Conservation (phyloP, 2,797 vertebrate species). For the Siniperca obscura region DNA sequence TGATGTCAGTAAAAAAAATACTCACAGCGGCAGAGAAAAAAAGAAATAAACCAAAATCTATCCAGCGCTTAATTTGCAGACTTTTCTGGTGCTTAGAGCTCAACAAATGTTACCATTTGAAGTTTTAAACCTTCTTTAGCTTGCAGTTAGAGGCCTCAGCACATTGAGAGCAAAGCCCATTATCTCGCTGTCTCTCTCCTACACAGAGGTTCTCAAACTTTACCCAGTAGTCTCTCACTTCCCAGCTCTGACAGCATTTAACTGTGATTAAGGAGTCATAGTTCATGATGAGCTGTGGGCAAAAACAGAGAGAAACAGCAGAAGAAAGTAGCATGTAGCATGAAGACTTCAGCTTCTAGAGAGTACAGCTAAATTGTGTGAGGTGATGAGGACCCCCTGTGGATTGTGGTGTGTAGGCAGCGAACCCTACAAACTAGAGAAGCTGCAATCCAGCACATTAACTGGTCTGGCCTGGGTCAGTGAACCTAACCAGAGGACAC, state of each 20-base stretch:
- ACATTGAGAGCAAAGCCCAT: constrained; percentile 84
- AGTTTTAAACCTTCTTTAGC: constrained; percentile 83
- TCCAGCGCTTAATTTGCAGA: constrained; percentile 78
- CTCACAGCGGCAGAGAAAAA: constrained; percentile 57
- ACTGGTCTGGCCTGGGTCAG: constrained; percentile 64
- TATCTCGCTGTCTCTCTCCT: constrained; percentile 79
- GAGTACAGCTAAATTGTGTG: constrained; percentile 56
- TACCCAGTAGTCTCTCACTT: constrained; percentile 68
- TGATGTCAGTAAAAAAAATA: constrained; percentile 58
- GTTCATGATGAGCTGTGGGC: constrained; percentile 80
- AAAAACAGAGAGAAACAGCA: constrained; percentile 67
- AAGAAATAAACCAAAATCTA: constrained; percentile 69
- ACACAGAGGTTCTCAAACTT: constrained; percentile 75
- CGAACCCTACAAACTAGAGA: constrained; percentile 62
- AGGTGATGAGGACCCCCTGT: constrained; percentile 64
- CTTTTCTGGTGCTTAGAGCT: constrained; percentile 73
- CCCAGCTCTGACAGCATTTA: constrained; percentile 80
- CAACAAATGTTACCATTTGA: constrained; percentile 77
- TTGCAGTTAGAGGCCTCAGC: constrained; percentile 79
- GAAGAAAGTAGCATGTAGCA: constrained; percentile 60
- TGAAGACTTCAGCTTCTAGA: constrained; percentile 60
- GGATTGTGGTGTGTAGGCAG: constrained; percentile 65
- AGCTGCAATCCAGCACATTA: constrained; percentile 73
- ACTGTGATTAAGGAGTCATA: constrained; percentile 84
- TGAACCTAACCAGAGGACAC: constrained; percentile 69